Base-by-base conservation (phyloP, 2,888 invertebrate genomes). In the Callyntrura sp. region DNA sequence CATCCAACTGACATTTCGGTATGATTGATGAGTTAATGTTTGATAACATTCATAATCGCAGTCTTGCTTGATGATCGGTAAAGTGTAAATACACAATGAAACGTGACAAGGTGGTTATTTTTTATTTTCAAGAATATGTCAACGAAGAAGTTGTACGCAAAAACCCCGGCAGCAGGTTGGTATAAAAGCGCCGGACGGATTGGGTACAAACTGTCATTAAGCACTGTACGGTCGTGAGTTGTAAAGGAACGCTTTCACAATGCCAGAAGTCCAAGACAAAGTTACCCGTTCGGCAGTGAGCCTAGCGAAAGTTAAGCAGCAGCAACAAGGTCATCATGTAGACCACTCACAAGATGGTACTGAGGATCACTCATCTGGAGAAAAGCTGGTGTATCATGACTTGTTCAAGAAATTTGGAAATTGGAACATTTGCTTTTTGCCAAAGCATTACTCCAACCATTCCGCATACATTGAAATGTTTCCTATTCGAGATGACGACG, bases 401-500 rank as follows among this genome's bases (percentile, higher is more conserved):
- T 82, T 92, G 12, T 92, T 92, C 76, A 85, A 85, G 28, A 91
- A 91, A 17, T 91, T 90, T 79, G 91, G 91, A 14, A 90, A 92
- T 45, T 92, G 91, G 91, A 92, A 92, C 45, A 92, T 92, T 45
- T 91, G 93, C 73, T 90, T 93, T 51, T 84, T 92, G 8, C 93
- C 93, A 0, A 91, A 89, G 25, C 90, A 90, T 25, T 92, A 91
- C 78, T 88, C 90, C n/a, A 89, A 90, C 25, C 93, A 92, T 60
- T 90, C 92, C 0, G 93, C 94, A n/a, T 94, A 94, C 65, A 94
- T 94, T 76, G 94, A 95, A 83, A 94, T 94, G 17, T 94, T 95
- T 93, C 94, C 95, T 91, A 94, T 95, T 1, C 94, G 95, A 87
- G 94, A 94, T 90, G 95, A 95, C 83, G 95, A 95, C 92, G 95